A percentile compares a stretch with the other conserved stretches of the same genome.
Evolutionary conservation across 2,888 invertebrate genomes (phyloP).

Genomic region (Drosophila macrospina): DNA sequence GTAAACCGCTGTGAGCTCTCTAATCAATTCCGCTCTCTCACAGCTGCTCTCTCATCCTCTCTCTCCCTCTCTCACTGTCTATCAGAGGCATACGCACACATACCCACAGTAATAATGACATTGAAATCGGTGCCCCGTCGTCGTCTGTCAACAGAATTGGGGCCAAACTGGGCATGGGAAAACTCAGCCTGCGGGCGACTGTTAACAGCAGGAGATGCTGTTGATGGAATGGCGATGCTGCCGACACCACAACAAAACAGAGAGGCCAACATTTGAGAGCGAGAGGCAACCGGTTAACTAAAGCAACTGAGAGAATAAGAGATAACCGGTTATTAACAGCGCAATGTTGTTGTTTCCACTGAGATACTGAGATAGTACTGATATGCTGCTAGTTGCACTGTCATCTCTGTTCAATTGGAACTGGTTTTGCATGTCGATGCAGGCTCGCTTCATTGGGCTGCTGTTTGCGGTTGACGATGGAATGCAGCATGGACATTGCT

Average conservation of each 20-base stretch:
- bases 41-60: conserved; percentile 8
- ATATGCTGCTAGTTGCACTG: conserved; percentile 19
- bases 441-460: conserved; percentile 37
- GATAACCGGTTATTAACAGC: conserved; percentile 59
- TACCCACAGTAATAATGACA: conserved; percentile 66
- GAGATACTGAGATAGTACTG: conserved; percentile 1
- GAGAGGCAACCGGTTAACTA: conserved; percentile 55
- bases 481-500: conserved; percentile 54
- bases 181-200: conserved; percentile 55
- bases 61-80: background rate
- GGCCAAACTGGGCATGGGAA: conserved; percentile 40
- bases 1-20: conserved; percentile 59
- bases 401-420: conserved; percentile 49
- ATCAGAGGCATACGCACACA: conserved; percentile 17
- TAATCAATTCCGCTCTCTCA: conserved; percentile 57
- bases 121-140: conserved; percentile 62
- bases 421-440: conserved; percentile 55
- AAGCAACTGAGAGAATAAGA: conserved; percentile 48
- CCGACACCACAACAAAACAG: conserved; percentile 25
- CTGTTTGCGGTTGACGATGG: conserved; percentile 54
- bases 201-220: conserved; percentile 64
- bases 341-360: conserved; percentile 42
- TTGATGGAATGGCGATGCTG: conserved; percentile 35
- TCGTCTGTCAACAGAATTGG: conserved; percentile 70
- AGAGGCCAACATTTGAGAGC: conserved; percentile 13